These are phyloP conservation scores for Notodonta dromedarius DNA, from an alignment of 2,888 invertebrate genomes.

Conservation along the genomic window DNA sequence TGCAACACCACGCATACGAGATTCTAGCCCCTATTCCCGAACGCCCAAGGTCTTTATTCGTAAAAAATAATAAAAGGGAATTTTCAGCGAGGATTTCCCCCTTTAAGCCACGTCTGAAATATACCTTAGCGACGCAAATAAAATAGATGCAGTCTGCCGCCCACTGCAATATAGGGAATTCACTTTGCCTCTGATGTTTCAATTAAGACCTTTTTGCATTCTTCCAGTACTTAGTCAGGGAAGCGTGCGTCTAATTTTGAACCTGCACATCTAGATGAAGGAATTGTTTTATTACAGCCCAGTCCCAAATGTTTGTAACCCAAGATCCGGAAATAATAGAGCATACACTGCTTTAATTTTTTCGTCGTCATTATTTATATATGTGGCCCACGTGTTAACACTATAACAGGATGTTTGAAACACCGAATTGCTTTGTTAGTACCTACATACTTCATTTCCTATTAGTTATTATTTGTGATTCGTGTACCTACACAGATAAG, in stretches of 20 bases:
- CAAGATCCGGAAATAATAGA: conserved; percentile 61
- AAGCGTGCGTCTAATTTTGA: conserved; percentile 14
- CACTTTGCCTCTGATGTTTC: conserved; percentile 68
- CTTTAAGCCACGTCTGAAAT: conserved; percentile 67
- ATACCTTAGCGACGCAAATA: conserved; percentile 68
- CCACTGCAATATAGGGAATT: conserved; percentile 62
- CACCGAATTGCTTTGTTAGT: conserved; percentile 68
- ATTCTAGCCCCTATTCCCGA: conserved; percentile 40
- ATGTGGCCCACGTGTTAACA: conserved; percentile 71
- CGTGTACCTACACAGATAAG: conserved; percentile 64
- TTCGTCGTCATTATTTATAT: conserved; percentile 72
- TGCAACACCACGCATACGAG: conserved; percentile 22
- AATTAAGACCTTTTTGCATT: conserved; percentile 62
- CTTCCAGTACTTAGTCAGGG: conserved; percentile 27
- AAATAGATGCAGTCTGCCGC: conserved; percentile 67
- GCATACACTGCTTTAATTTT: conserved; percentile 62
- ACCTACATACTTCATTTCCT: conserved; percentile 74
- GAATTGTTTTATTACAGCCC: conserved; percentile 24
- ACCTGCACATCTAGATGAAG: conserved; percentile 12
- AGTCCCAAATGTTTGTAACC: conserved; percentile 31
- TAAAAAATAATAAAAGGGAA: conserved; percentile 33
- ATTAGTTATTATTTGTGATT: conserved; percentile 75
- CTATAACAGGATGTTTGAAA: conserved; percentile 78
- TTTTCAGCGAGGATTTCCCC: conserved; percentile 68
- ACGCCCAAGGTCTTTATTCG: conserved; percentile 44